Evolutionary conservation across 2,888 invertebrate species (phyloP).

Genomic region (Neocrepidodera transversa): DNA sequence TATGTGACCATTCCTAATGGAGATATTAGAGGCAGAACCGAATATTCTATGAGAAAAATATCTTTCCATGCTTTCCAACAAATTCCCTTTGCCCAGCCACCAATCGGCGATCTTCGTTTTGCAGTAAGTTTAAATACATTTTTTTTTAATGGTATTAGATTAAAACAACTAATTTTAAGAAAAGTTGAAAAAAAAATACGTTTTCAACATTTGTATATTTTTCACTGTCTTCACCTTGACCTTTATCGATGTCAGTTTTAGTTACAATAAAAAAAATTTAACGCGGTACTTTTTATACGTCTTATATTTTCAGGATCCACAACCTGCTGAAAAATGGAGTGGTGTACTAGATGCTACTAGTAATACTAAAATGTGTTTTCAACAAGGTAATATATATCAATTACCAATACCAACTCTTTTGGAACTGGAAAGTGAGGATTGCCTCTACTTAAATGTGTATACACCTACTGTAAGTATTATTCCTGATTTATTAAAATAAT

Average conservation of each 20-base stretch:
- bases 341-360: constrained; percentile 23
- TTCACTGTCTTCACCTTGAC: too few relatives aligned
- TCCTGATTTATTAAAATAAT: neutral
- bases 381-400: constrained; percentile 12
- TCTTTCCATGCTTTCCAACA: constrained; percentile 42
- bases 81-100: constrained; percentile 44
- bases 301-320: constrained; percentile 29
- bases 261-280: too few relatives aligned
- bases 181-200: too few relatives aligned
- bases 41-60: constrained; percentile 18
- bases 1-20: constrained; percentile 22
- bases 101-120: constrained; percentile 42
- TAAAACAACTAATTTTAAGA: too few relatives aligned
- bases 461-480: constrained; percentile 35
- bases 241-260: too few relatives aligned
- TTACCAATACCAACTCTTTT: neutral
- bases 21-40: constrained; percentile 20
- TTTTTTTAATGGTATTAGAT: too few relatives aligned
- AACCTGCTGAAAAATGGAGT: constrained; percentile 28
- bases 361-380: constrained; percentile 25
- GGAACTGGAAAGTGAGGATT: constrained; percentile 38
- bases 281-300: too few relatives aligned
- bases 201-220: too few relatives aligned
- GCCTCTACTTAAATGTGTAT: constrained; percentile 41
- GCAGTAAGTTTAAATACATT: too few relatives aligned